These are phyloP conservation scores for Podiceps cristatus DNA, from an alignment of 2,113 vertebrate species.

Conservation along the genomic window DNA sequence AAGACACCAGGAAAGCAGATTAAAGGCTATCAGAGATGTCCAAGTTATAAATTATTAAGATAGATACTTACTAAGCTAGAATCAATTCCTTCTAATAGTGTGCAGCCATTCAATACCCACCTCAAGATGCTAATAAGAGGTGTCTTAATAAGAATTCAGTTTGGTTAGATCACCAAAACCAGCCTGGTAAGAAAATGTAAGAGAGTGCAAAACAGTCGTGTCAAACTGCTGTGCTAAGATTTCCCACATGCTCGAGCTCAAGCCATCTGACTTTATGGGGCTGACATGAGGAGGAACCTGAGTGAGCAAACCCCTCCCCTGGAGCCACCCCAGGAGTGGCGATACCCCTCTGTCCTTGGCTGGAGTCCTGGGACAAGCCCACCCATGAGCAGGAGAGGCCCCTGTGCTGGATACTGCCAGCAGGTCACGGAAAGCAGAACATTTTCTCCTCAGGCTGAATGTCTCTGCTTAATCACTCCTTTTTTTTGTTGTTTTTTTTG, in stretches of 20 bases:
- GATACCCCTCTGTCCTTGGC: neutral
- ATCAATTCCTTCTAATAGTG: neutral
- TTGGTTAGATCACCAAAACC: neutral
- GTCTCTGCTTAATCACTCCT: neutral
- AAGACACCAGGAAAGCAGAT: neutral
- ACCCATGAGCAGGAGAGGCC: accelerated
- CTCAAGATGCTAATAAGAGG: neutral
- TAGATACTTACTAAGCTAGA: neutral
- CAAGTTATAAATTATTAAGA: neutral
- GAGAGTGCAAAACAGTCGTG: neutral
- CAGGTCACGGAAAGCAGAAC: neutral
- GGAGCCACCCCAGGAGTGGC: neutral
- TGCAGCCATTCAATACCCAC: neutral
- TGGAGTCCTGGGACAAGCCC: neutral
- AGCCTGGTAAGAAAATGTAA: neutral
- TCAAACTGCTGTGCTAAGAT: neutral
- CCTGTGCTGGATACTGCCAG: neutral
- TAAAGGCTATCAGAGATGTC: neutral
- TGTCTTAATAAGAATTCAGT: neutral
- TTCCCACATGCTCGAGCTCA: neutral
- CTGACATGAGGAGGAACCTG: neutral
- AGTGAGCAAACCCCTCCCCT: neutral
- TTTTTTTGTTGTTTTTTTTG: neutral
- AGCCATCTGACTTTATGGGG: neutral
- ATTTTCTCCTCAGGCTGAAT: neutral